Evolutionary conservation across 92 coral and sea anemone genomes (phyloP).

Genomic region (Epizoanthus scotinus): DNA sequence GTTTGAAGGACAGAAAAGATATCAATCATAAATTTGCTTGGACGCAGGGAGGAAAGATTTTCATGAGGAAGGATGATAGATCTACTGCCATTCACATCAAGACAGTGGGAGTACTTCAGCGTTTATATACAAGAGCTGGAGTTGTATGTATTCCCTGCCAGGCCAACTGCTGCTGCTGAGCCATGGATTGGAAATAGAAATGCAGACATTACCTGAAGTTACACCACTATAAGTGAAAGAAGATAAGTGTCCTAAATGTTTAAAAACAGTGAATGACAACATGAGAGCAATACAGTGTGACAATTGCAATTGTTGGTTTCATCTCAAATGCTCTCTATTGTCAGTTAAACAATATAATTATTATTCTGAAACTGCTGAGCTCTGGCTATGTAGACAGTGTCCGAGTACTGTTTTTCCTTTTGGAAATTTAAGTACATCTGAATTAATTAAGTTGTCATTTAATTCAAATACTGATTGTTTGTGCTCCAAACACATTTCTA

Average conservation of each 20-base stretch:
- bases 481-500: constrained; percentile 35
- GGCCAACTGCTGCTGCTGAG: background rate
- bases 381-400: constrained; percentile 27
- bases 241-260: too few species aligned
- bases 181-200: too few species aligned
- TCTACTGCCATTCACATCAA: constrained; percentile 10
- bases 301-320: background rate
- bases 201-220: too few species aligned
- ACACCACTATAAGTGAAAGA: too few species aligned
- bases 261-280: background rate
- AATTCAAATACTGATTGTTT: constrained; percentile 45
- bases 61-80: constrained; percentile 42
- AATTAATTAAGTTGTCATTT: constrained; percentile 36
- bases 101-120: constrained; percentile 11
- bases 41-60: constrained; percentile 51
- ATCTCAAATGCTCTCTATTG: constrained; percentile 36
- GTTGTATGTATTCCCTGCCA: constrained; percentile 7
- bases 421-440: constrained; percentile 20
- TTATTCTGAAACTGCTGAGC: background rate
- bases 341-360: constrained; percentile 31
- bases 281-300: constrained; percentile 25
- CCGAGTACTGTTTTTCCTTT: constrained; percentile 33
- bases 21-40: constrained; percentile 41
- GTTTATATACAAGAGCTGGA: background rate
- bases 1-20: constrained; percentile 48